Conservation (phyloP, 2,888 invertebrate genomes). For the Halocaridina rubra region DNA sequence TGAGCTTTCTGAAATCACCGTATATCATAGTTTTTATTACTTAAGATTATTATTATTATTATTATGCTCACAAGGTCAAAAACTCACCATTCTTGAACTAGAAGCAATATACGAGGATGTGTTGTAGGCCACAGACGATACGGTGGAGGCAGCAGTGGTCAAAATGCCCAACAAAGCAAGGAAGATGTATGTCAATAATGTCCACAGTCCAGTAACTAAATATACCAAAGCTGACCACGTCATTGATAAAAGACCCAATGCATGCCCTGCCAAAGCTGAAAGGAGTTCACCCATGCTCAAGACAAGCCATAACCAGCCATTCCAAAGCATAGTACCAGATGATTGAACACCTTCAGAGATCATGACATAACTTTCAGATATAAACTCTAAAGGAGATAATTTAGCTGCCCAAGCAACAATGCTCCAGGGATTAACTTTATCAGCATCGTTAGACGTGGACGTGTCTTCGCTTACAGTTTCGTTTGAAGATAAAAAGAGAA, state of each 20-base stretch:
- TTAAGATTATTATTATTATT: neutral
- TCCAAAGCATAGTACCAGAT: slow-evolving; percentile 30
- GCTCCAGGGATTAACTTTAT: slow-evolving; percentile 27
- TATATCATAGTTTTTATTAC: no score
- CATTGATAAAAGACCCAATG: slow-evolving; percentile 11
- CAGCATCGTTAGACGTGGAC: neutral
- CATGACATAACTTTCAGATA: slow-evolving; percentile 10
- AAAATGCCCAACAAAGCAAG: slow-evolving; percentile 19
- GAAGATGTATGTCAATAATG: slow-evolving; percentile 20
- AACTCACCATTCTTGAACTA: slow-evolving; percentile 25
- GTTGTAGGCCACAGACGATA: slow-evolving; percentile 7
- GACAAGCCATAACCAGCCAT: slow-evolving; percentile 47
- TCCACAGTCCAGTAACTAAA: slow-evolving; percentile 42
- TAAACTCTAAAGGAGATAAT: neutral
- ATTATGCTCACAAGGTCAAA: neutral
- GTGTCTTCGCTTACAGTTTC: neutral
- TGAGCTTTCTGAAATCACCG: no score
- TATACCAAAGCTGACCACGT: slow-evolving; percentile 5
- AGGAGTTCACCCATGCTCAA: slow-evolving; percentile 25
- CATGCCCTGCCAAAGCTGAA: neutral
- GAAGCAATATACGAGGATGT: slow-evolving; percentile 19
- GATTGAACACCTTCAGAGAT: slow-evolving; percentile 3
- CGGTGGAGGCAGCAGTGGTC: slow-evolving; percentile 27
- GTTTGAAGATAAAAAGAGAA: neutral
- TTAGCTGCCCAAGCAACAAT: slow-evolving; percentile 21